Conservation (phyloP, 2,888 invertebrate species). For the Mesorhabditis belari region DNA sequence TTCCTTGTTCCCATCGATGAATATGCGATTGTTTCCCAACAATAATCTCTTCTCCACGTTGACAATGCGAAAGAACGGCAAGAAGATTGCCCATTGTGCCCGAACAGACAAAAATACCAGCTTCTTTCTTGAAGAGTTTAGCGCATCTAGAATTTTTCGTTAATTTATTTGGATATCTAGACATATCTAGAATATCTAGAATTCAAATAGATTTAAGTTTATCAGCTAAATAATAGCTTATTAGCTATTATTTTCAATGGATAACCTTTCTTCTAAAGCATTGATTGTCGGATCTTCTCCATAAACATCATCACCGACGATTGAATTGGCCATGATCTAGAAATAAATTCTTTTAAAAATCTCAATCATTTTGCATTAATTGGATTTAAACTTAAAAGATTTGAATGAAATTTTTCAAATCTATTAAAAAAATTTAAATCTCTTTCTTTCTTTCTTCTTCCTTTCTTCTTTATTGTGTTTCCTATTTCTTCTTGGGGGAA, state of each 20-base stretch:
- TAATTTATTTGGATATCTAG: not conserved
- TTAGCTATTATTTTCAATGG: no score
- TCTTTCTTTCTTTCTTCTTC: no score
- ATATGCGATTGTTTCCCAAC: slow-evolving; percentile 75
- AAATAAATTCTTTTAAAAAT: no score
- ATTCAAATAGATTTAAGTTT: not conserved
- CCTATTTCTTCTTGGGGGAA: no score
- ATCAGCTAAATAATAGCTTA: no score
- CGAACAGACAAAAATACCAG: slow-evolving; percentile 76
- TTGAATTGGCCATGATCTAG: slow-evolving; percentile 20
- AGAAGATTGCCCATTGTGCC: slow-evolving; percentile 93
- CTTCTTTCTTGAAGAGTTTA: slow-evolving; percentile 75
- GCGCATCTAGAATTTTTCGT: slow-evolving; percentile 62
- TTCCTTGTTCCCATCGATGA: slow-evolving; percentile 82
- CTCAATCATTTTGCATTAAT: no score
- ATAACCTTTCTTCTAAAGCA: slow-evolving; percentile 53
- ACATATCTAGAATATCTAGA: not conserved
- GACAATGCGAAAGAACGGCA: slow-evolving; percentile 82
- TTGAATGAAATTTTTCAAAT: no score
- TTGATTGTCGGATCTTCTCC: slow-evolving; percentile 82
- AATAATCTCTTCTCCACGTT: slow-evolving; percentile 77
- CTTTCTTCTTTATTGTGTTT: no score
- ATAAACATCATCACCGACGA: slow-evolving; percentile 84
- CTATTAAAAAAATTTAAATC: no score
- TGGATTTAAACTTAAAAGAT: no score